A percentile compares a stretch with the other conserved stretches of the same genome.
These are phyloP conservation scores for Brachionus calyciflorus DNA, from an alignment of 1,140 invertebrate genomes.

Conservation along the genomic window DNA sequence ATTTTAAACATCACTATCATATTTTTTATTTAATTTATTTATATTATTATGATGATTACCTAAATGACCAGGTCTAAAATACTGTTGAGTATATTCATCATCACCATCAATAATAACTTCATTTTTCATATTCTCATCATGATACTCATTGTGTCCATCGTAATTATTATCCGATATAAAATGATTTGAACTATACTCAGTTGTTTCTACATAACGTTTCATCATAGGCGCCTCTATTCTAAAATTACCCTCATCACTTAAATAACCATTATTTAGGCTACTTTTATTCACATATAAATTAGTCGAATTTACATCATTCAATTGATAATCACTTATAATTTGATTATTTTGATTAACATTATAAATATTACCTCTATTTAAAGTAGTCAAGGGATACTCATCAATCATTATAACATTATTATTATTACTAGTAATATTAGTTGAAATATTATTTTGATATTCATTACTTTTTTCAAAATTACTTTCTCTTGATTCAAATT, in stretches of 20 bases:
- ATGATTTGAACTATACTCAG: constrained; percentile 17
- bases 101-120: not conserved
- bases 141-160: constrained; percentile 9
- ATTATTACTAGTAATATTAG: too few species aligned
- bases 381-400: constrained; percentile 4
- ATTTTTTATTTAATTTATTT: not conserved
- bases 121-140: constrained; percentile 11
- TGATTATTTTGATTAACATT: constrained; percentile 14
- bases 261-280: not conserved
- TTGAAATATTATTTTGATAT: too few species aligned
- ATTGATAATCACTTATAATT: constrained; percentile 1
- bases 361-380: not conserved
- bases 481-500: not conserved
- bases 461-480: not conserved
- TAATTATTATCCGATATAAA: not conserved
- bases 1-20: constrained; percentile 29
- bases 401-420: not conserved
- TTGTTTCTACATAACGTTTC: not conserved
- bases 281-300: not conserved
- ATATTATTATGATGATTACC: too few species aligned
- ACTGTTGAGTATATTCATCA: not conserved
- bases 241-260: not conserved
- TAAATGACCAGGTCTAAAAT: not conserved
- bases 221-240: not conserved
- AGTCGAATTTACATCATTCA: not conserved